These are phyloP conservation scores for Tuberolachnus salignus DNA, from an alignment of 2,888 invertebrate genomes.

Conservation along the genomic window DNA sequence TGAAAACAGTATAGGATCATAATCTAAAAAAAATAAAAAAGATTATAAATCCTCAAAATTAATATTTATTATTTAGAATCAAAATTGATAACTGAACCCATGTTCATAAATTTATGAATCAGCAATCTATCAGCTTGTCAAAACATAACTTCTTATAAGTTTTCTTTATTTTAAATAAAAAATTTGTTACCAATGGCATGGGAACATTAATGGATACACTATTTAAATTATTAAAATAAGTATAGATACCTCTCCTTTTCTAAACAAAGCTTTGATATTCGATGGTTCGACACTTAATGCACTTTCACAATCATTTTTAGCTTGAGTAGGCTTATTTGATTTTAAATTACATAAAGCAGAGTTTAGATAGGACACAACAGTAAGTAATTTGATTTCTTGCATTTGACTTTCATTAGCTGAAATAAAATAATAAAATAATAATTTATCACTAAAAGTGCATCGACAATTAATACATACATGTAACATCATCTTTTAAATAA, in stretches of 20 bases:
- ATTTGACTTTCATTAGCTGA: constrained; percentile 28
- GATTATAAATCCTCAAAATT: no score
- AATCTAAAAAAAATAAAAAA: no score
- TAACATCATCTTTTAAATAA: constrained; percentile 69
- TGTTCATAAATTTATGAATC: no score
- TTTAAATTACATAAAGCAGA: constrained; percentile 82
- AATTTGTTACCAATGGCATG: no score
- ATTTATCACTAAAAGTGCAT: constrained; percentile 9
- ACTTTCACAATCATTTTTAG: constrained; percentile 76
- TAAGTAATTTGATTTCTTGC: constrained; percentile 64
- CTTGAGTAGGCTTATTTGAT: constrained; percentile 72
- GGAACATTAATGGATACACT: no score
- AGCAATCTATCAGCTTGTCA: no score
- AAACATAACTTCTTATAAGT: no score
- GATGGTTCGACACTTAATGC: constrained; percentile 76
- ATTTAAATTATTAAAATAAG: background rate
- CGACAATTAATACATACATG: constrained; percentile 46
- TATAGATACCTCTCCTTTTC: constrained; percentile 73
- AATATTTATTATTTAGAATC: no score
- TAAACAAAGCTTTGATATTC: constrained; percentile 88
- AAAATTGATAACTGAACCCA: no score
- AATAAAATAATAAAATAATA: constrained; percentile 22
- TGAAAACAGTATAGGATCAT: no score
- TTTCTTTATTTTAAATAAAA: no score
- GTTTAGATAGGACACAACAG: constrained; percentile 77